A percentile compares a stretch with the other conserved stretches of the same genome.
Conservation (phyloP, 2,888 invertebrate species). For the Torymus tubicola region DNA sequence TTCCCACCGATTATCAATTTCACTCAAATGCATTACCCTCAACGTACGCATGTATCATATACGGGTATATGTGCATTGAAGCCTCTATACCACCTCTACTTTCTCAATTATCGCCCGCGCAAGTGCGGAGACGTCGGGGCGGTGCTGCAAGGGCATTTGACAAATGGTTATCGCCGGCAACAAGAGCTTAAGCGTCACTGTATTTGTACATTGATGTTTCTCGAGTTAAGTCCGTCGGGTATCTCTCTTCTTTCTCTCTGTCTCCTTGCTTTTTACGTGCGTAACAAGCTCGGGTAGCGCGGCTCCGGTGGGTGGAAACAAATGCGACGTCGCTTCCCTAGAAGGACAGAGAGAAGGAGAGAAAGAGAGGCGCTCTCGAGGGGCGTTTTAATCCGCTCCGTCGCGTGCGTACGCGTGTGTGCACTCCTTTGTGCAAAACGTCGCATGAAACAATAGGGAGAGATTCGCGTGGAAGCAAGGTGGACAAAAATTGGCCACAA, state of each 20-base stretch:
- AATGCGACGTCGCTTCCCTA: conserved; percentile 57
- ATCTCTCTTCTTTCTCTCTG: background rate
- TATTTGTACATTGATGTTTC: conserved; percentile 24
- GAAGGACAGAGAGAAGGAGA: conserved; percentile 49
- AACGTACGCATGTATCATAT: no score
- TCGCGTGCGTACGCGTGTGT: background rate
- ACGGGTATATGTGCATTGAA: no score
- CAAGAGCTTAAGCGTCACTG: background rate
- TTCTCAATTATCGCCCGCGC: no score
- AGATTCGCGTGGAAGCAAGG: no score
- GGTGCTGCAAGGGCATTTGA: background rate
- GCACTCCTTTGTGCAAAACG: conserved; percentile 5
- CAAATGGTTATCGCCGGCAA: background rate
- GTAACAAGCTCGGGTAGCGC: conserved; percentile 29
- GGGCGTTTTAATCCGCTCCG: conserved; percentile 34
- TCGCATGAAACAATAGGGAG: no score
- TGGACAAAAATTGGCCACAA: no score
- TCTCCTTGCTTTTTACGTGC: background rate
- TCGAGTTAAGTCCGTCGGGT: conserved; percentile 13
- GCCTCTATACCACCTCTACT: no score
- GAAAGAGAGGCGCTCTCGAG: conserved; percentile 11
- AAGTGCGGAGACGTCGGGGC: no score
- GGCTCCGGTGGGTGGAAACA: conserved; percentile 49
- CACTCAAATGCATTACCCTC: no score
- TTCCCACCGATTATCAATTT: no score